These are phyloP conservation scores for Girardinichthys multiradiatus DNA, from an alignment of 2,113 vertebrate genomes.

Conservation along the genomic window DNA sequence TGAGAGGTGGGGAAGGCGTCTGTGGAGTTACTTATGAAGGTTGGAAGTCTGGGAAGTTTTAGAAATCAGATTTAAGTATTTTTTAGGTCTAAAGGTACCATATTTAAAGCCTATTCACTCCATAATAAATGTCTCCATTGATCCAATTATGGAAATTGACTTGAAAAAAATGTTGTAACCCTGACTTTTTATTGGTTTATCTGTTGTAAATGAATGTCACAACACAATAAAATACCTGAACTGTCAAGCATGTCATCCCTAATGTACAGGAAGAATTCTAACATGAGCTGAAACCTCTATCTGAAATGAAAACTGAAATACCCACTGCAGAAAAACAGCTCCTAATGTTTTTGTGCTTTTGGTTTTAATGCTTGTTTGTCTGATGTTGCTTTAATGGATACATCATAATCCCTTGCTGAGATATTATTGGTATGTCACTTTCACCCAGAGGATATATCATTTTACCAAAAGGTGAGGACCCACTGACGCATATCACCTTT, in stretches of 20 bases:
- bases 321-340: neutral
- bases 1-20: neutral
- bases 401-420: neutral
- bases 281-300: too few relatives aligned
- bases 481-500: neutral
- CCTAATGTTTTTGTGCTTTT: neutral
- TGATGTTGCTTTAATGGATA: neutral
- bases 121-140: too few relatives aligned
- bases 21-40: too few relatives aligned
- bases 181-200: too few relatives aligned
- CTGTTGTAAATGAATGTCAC: too few relatives aligned
- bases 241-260: neutral
- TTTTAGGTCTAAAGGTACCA: too few relatives aligned
- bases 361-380: neutral
- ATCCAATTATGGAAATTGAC: too few relatives aligned
- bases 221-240: neutral
- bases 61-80: neutral
- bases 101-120: too few relatives aligned
- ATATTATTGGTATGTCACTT: neutral
- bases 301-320: neutral
- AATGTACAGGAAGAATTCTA: neutral
- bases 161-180: too few relatives aligned
- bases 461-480: too few relatives aligned
- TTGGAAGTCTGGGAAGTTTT: neutral
- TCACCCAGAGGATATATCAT: neutral